Base-by-base conservation (phyloP, 2,888 invertebrate species). In the Hedya salicella region DNA sequence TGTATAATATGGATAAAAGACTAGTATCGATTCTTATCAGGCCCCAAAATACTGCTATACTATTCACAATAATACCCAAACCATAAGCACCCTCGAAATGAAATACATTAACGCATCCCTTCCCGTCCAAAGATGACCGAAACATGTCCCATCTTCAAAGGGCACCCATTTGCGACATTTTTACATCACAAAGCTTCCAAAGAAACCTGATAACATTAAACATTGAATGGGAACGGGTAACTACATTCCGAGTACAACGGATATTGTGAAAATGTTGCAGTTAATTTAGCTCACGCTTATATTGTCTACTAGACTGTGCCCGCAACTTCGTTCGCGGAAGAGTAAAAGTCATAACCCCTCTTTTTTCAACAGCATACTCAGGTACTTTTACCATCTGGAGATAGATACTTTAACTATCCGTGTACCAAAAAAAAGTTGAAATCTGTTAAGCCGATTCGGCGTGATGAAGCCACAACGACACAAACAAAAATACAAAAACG, bases 111-210 rank as follows among this genome's bases (percentile, higher is more conserved):
- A 17, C 48, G 42, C 44, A 44, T 59, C 64, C 64, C 50, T 59
- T 64, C 16, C 50, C 19, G 32, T 42, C 25, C 36, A 49, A 40
- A 40, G 54, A 16, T 39, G 59, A 62, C 54, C 48, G 62, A 67
- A 53, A 40, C 49, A 61, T 46, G 17, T 17, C 42, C 52, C 44
- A 25, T 56, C 42, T 66, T 48, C 40, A 54, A 67, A 67, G 60
- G 54, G 32, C 25, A 30, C 42, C 61, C 54, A 40, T 61, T 54
- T 67, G 46, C 54, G 40, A 44, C 42, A 19, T 54, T 66, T 62
- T 66, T 62, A 50, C 63, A 68, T 61, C 21, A 57, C 64, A 64
- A 57, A 54, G 56, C 44, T 25, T 32, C 56, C 56, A 39, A 46
- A 50, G 57, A 32, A 59, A 19, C 53, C 42, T 63, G 40, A 44